Evolutionary conservation across 2,888 invertebrate species (phyloP).

Genomic region (Heliconius ethilla): DNA sequence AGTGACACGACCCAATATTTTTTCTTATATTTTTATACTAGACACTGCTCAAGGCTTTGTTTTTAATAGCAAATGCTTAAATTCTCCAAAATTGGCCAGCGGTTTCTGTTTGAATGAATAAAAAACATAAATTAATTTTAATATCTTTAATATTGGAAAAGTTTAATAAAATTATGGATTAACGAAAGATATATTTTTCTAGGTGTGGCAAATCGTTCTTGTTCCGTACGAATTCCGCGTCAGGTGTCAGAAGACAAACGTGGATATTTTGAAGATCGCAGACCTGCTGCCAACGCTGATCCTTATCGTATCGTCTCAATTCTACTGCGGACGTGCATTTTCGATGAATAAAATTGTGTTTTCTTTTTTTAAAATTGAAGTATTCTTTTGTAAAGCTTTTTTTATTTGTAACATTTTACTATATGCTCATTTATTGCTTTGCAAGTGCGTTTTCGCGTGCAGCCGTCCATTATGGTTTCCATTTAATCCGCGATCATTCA

Average conservation of each 20-base stretch:
- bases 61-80: too few species aligned
- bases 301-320: slow-evolving; percentile 92
- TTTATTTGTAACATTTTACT: not conserved
- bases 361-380: not conserved
- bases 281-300: slow-evolving; percentile 95
- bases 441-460: slow-evolving; percentile 1
- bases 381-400: not conserved
- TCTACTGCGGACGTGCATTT: slow-evolving; percentile 89
- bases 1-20: not conserved
- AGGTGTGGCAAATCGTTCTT: slow-evolving; percentile 95
- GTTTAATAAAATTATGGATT: not conserved
- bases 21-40: too few species aligned
- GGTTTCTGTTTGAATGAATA: not conserved
- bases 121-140: not conserved
- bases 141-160: too few species aligned
- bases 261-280: slow-evolving; percentile 96
- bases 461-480: not conserved
- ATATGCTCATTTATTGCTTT: not conserved
- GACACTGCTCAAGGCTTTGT: too few species aligned
- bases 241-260: slow-evolving; percentile 94
- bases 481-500: not conserved
- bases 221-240: slow-evolving; percentile 95
- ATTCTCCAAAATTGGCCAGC: not conserved
- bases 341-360: slow-evolving; percentile 81
- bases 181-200: not conserved